Base-by-base conservation (phyloP, 1,140 invertebrate species). In the Sitobion miscanthi region DNA sequence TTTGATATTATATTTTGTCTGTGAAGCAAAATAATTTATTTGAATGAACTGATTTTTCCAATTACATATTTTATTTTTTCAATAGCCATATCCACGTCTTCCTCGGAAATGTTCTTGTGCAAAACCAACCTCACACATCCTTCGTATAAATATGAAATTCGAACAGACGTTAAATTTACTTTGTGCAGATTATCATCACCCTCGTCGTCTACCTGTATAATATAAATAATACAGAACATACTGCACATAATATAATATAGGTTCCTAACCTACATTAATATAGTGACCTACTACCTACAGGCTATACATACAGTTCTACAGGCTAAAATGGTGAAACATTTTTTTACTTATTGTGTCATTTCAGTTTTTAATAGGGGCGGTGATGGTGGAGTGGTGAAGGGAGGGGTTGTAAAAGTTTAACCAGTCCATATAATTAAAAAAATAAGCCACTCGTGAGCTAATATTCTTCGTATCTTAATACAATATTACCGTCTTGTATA, bases 41-140 rank as follows among this genome's bases (percentile, higher is more conserved):
- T 69, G 1, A 38, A 45, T 25, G 38, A 90, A 69, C 11, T 62
- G 23, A 69, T 90, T 90, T 90, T 42, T 42, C 95, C 95, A 83
- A 97, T 96, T 52, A 97, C 96, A 90, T 96, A 96, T 45, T 94
- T 94, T 45, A 97, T 95, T 94, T 97, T 97, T 49, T 95, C 95
- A 42, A 97, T 96, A 54, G 96, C 96, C 93, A 96, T 95, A n/a
- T 96, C 94, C 20, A 97, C 95, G 94, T 97, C 96, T 77, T 96
- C 95, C 77, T 96, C 96, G 3, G 95, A 95, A 38, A 98, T 96
- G 94, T 98, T 97, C 94, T 96, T 96, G 94, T 97, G 96, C 17
- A 97, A 94, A 1, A 97, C 97, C 82, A 98, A 95, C 69, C 98
- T 95, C 1, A 97, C 95, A n/a, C 95, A 95, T 42, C 95, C 95